Conservation (phyloP, 2,888 invertebrate genomes). For the Drosophila flavopinicola region DNA sequence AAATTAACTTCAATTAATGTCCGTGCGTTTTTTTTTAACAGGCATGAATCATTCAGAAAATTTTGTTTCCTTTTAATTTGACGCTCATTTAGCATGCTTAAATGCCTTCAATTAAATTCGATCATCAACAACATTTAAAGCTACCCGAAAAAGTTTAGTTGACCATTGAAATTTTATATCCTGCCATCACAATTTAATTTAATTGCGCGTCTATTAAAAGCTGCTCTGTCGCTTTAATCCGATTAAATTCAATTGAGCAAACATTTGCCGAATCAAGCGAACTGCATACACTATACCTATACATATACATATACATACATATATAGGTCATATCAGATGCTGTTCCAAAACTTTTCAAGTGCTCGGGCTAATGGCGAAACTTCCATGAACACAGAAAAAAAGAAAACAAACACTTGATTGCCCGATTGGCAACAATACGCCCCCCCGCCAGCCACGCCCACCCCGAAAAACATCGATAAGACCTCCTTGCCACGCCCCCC, state of each 20-base stretch:
- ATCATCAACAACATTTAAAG: slow-evolving; percentile 16
- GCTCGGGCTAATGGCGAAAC: slow-evolving; percentile 57
- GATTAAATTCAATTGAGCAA: slow-evolving; percentile 76
- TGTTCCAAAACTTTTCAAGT: slow-evolving; percentile 63
- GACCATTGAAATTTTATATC: slow-evolving; percentile 19
- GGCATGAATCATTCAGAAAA: no score
- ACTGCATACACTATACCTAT: slow-evolving; percentile 1
- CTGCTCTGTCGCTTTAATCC: slow-evolving; percentile 45
- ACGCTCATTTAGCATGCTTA: not conserved
- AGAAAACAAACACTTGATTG: slow-evolving; percentile 38
- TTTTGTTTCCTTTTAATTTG: not conserved
- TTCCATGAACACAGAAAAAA: slow-evolving; percentile 26
- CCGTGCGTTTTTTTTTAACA: no score
- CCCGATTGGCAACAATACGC: slow-evolving; percentile 41
- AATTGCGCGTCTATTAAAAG: slow-evolving; percentile 54
- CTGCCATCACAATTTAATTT: slow-evolving; percentile 45
- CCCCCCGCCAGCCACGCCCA: slow-evolving; percentile 38
- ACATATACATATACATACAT: slow-evolving; percentile 11
- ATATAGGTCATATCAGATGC: slow-evolving; percentile 59
- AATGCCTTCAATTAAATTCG: not conserved
- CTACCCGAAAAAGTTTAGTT: slow-evolving; percentile 17
- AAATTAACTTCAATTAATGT: no score
- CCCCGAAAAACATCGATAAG: slow-evolving; percentile 38
- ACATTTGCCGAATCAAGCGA: slow-evolving; percentile 28
- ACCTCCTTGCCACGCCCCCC: not conserved